Conservation (phyloP, 2,113 vertebrate species). For the Reinhardtius hippoglossoides region DNA sequence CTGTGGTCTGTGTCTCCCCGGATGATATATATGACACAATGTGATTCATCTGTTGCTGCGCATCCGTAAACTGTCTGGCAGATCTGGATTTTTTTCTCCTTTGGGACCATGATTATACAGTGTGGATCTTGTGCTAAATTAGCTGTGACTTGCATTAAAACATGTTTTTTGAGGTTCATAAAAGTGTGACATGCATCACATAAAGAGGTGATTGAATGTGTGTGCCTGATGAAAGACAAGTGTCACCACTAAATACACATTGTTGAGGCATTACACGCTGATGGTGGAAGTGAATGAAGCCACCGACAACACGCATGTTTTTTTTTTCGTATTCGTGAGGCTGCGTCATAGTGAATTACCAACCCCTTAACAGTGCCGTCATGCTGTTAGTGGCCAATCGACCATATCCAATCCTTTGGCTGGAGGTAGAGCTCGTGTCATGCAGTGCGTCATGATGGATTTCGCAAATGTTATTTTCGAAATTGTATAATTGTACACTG, state of each 20-base stretch:
- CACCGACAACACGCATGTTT: conserved; percentile 13
- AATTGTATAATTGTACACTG: conserved; percentile 39
- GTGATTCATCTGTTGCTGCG: conserved; percentile 74
- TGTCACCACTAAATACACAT: conserved; percentile 26
- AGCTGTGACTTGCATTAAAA: conserved; percentile 62
- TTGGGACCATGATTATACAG: conserved; percentile 68
- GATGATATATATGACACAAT: conserved; percentile 64
- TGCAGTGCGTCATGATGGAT: conserved; percentile 53
- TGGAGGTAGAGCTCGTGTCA: conserved; percentile 49
- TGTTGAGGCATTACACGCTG: conserved; percentile 24
- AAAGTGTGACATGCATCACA: conserved; percentile 38
- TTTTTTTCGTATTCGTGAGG: conserved; percentile 22
- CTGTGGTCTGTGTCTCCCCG: conserved; percentile 56
- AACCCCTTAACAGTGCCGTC: conserved; percentile 50
- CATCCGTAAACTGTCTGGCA: conserved; percentile 72
- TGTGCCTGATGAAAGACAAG: conserved; percentile 44
- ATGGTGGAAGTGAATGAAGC: conserved; percentile 35
- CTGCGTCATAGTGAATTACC: conserved; percentile 65
- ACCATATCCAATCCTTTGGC: conserved; percentile 70
- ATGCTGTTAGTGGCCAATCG: conserved; percentile 62
- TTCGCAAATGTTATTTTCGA: conserved; percentile 64
- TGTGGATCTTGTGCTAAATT: conserved; percentile 66
- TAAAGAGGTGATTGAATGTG: conserved; percentile 49
- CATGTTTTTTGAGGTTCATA: conserved; percentile 39
- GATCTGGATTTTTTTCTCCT: conserved; percentile 44